Conservation (phyloP, 1,140 invertebrate genomes). For the Danaus melanippus region DNA sequence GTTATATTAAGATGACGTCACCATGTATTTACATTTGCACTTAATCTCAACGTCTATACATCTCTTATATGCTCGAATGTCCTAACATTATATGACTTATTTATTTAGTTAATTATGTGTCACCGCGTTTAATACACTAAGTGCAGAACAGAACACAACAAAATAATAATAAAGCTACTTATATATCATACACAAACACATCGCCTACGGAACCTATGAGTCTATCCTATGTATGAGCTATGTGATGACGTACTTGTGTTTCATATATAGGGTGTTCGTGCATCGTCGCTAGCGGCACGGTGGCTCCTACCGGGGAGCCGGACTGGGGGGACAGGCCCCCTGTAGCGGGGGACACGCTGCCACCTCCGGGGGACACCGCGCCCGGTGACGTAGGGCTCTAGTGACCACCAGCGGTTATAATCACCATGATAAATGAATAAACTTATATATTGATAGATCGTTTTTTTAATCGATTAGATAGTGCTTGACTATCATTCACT, state of each 20-base stretch:
- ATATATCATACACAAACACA: slow-evolving; percentile 1
- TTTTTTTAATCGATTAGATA: too few species aligned
- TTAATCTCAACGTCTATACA: too few species aligned
- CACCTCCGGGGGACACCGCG: slow-evolving; percentile 47
- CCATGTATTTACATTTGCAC: too few species aligned
- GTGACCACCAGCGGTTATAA: not conserved
- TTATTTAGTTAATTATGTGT: too few species aligned
- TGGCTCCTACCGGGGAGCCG: slow-evolving; percentile 56
- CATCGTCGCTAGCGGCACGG: slow-evolving; percentile 37
- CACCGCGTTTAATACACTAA: too few species aligned
- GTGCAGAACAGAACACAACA: not conserved
- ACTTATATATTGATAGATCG: too few species aligned
- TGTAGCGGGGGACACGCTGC: slow-evolving; percentile 53
- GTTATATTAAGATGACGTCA: too few species aligned
- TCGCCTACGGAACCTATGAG: slow-evolving; percentile 1
- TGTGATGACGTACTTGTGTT: slow-evolving; percentile 35
- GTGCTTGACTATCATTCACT: too few species aligned
- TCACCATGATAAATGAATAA: too few species aligned
- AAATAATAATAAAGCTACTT: slow-evolving; percentile 1
- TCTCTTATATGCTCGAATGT: too few species aligned
- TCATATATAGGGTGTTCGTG: slow-evolving; percentile 44
- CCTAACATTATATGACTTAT: too few species aligned
- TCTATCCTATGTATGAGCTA: not conserved
- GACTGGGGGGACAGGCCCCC: slow-evolving; percentile 53
- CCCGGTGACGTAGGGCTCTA: slow-evolving; percentile 53